Evolutionary conservation across 2,113 vertebrate genomes (phyloP).

Genomic region (Butastur rufipennis): DNA sequence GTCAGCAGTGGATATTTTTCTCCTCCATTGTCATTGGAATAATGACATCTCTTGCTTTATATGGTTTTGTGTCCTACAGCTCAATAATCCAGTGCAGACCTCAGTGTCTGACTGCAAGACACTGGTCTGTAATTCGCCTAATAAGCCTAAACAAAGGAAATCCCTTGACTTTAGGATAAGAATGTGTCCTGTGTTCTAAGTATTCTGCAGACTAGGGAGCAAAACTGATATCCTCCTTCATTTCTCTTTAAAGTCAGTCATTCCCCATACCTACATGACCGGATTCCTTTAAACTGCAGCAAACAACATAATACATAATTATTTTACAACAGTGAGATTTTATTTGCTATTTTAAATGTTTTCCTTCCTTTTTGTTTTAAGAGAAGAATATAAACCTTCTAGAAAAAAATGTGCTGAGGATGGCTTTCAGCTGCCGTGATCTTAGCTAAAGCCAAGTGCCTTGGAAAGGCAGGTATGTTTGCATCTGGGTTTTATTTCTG

Average conservation of each 20-base stretch:
- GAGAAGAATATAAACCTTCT: background rate
- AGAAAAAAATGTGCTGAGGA: background rate
- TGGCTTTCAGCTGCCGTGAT: conserved; percentile 2
- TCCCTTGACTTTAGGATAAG: conserved; percentile 61
- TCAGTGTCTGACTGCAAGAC: conserved; percentile 52
- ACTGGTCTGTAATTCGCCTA: conserved; percentile 59
- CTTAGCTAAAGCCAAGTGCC: conserved; percentile 31
- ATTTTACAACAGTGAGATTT: conserved; percentile 6
- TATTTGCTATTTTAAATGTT: conserved; percentile 6
- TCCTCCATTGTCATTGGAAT: conserved; percentile 61
- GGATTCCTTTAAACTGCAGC: background rate
- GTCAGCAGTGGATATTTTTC: conserved; percentile 70
- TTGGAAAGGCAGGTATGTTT: conserved; percentile 51
- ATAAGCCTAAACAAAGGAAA: conserved; percentile 69
- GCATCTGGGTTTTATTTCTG: conserved; percentile 64
- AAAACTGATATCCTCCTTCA: conserved; percentile 1
- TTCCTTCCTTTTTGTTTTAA: background rate
- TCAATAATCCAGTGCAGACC: conserved; percentile 62
- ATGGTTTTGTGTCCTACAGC: conserved; percentile 62
- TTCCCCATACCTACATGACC: background rate
- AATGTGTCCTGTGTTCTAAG: conserved; percentile 15
- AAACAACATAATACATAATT: background rate
- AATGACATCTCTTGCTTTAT: conserved; percentile 74
- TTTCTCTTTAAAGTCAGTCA: conserved; percentile 14
- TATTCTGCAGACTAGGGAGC: background rate